Base-by-base conservation (phyloP, 2,888 invertebrate species). In the Polyommatus iphigenia region DNA sequence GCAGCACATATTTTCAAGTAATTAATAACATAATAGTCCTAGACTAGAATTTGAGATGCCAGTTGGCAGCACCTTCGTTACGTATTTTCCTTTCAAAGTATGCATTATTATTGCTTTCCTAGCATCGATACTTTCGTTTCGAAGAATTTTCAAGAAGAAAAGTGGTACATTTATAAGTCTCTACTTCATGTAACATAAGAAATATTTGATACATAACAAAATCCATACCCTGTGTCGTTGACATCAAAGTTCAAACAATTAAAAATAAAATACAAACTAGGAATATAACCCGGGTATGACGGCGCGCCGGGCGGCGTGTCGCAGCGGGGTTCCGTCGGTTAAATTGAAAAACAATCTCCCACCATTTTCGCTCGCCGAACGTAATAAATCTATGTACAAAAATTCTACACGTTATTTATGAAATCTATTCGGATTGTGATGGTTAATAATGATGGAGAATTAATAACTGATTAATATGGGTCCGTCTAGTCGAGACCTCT, bases 261-360 rank as follows among this genome's bases (percentile, higher is more conserved):
- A 78, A 78, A 78, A 79, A 80, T 79, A 82, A 82, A 83, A 82
- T 81, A 81, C 82, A 81, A 81, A 82, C 84, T 81, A 80, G 82
- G 82, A 78, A 81, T 85, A 77, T 79, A 83, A 79, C 82, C 85
- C 85, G 84, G 86, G 84, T 85, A 67, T 85, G 78, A 81, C 80
- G 80, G 81, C 80, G 79, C 88, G 89, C 88, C 90, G 85, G 88
- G 91, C 91, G 90, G 90, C 91, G 85, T 90, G 91, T 91, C 90
- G 87, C 94, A 93, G 94, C 94, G 85, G 94, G 94, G 87, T 88
- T 85, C 87, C 94, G 83, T 86, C 88, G 87, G 91, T 91, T 91
- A 93, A 94, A 94, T 94, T 94, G 94, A 94, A 94, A 94, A 94
- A 94, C 94, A 93, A 94, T 93, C 94, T 93, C 93, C 93, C 91